These are phyloP conservation scores for Ridgeia piscesae DNA, from an alignment of 1,140 invertebrate genomes.

Conservation along the genomic window DNA sequence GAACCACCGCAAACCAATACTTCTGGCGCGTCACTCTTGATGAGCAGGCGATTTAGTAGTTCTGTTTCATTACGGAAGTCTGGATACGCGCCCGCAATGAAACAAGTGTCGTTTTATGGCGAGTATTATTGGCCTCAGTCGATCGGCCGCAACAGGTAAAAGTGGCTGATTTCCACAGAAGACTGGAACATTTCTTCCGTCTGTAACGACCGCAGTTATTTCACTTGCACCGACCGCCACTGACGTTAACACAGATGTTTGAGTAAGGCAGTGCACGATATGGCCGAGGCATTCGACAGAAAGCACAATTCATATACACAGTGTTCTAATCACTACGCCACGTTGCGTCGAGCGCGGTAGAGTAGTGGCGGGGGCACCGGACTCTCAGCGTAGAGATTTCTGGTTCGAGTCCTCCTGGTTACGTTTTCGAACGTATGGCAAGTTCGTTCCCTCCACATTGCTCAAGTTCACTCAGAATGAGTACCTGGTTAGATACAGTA, in stretches of 20 bases:
- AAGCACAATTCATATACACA: neutral
- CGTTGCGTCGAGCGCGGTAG: too few relatives aligned
- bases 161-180: neutral
- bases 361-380: neutral
- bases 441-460: too few relatives aligned
- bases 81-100: neutral
- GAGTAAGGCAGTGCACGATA: neutral
- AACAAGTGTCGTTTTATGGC: neutral
- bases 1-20: neutral
- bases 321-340: neutral
- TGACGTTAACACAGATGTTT: neutral
- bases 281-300: neutral
- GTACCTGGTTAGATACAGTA: too few relatives aligned
- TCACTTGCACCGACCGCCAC: neutral
- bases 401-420: too few relatives aligned
- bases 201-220: neutral
- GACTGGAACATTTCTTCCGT: neutral
- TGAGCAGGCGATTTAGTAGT: neutral
- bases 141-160: neutral
- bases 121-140: neutral
- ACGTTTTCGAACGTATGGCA: too few relatives aligned
- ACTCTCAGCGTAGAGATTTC: too few relatives aligned
- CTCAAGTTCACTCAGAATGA: too few relatives aligned
- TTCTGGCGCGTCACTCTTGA: too few relatives aligned
- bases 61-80: neutral